These are phyloP conservation scores for Neodiprion lecontei DNA, from an alignment of 1,140 invertebrate genomes.

Conservation along the genomic window DNA sequence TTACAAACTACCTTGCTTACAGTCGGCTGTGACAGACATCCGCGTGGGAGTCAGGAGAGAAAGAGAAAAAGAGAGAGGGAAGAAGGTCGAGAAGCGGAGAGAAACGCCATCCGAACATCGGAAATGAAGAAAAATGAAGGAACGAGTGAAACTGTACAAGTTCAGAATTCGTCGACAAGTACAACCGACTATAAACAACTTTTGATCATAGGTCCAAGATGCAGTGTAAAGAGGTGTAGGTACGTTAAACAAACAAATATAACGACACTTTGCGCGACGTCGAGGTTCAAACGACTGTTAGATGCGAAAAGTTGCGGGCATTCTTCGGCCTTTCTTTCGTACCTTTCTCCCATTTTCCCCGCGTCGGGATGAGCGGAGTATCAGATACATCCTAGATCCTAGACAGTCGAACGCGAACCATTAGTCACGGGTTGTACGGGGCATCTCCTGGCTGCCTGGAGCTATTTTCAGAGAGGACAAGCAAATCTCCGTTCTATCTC, in stretches of 20 bases:
- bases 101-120: too few relatives aligned
- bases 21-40: not conserved
- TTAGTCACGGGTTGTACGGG: not conserved
- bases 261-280: too few relatives aligned
- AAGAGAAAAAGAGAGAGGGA: not conserved
- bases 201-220: too few relatives aligned
- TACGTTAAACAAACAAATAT: too few relatives aligned
- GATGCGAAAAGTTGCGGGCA: too few relatives aligned
- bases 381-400: not conserved
- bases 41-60: not conserved
- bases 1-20: not conserved
- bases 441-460: not conserved
- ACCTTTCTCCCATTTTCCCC: not conserved
- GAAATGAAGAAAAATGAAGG: too few relatives aligned
- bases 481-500: conserved; percentile 43
- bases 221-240: too few relatives aligned
- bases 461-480: not conserved
- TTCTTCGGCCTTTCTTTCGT: not conserved
- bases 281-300: too few relatives aligned
- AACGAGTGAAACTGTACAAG: too few relatives aligned
- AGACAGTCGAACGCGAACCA: not conserved
- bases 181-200: too few relatives aligned
- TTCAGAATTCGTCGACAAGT: too few relatives aligned
- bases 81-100: too few relatives aligned
- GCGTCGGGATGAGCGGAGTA: not conserved